Conservation (phyloP, 2,888 invertebrate genomes). For the Acanthosoma haemorrhoidale region DNA sequence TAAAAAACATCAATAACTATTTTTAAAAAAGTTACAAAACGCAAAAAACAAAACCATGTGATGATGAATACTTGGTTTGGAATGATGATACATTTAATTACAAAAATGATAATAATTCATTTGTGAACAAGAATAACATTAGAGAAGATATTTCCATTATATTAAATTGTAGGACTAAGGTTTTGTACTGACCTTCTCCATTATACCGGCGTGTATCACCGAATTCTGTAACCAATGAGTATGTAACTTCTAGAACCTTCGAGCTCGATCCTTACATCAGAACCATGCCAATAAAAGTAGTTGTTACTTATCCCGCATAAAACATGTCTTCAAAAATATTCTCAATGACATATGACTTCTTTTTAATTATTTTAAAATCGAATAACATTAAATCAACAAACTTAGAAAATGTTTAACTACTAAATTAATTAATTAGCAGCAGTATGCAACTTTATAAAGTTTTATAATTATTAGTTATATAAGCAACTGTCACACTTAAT, state of each 20-base stretch:
- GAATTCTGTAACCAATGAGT: too few relatives aligned
- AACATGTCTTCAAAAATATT: not conserved
- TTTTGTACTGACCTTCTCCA: constrained; percentile 22
- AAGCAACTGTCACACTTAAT: too few relatives aligned
- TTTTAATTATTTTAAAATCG: not conserved
- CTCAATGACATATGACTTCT: not conserved
- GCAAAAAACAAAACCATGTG: not conserved
- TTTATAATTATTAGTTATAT: too few relatives aligned
- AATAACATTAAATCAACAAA: not conserved
- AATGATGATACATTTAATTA: too few relatives aligned
- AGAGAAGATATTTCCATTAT: not conserved
- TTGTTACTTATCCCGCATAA: not conserved
- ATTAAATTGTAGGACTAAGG: not conserved
- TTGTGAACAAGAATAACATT: too few relatives aligned
- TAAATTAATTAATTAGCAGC: too few relatives aligned
- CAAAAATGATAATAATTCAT: too few relatives aligned
- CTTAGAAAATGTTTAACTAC: not conserved
- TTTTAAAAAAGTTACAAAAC: not conserved
- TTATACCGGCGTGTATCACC: constrained; percentile 24
- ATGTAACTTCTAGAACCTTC: constrained; percentile 31
- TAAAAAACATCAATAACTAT: not conserved
- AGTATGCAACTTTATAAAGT: too few relatives aligned
- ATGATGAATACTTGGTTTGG: too few relatives aligned
- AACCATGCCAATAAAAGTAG: not conserved
- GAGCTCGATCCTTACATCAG: not conserved